Conservation (phyloP, 2,797 vertebrate genomes). For the Cossypha polioptera region DNA sequence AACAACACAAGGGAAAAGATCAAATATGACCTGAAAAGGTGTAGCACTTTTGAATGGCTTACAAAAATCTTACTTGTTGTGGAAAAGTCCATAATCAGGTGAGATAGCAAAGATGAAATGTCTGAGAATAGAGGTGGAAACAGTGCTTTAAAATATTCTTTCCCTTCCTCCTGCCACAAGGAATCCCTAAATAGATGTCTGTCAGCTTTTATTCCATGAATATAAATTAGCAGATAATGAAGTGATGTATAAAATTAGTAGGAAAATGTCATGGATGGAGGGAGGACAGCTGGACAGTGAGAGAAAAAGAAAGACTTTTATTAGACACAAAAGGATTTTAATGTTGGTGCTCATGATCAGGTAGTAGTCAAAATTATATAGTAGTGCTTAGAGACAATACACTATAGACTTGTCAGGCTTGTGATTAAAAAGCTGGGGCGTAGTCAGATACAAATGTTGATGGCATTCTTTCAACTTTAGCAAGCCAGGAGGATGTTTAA, state of each 20-base stretch:
- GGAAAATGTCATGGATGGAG: neutral
- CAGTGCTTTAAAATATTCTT: neutral
- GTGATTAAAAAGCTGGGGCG: neutral
- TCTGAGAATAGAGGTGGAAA: neutral
- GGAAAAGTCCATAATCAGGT: neutral
- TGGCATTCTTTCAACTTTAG: neutral
- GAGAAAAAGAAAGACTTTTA: neutral
- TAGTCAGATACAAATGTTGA: neutral
- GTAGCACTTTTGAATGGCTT: neutral
- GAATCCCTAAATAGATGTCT: constrained; percentile 35
- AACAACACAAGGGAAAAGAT: neutral
- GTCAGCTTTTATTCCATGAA: constrained; percentile 28
- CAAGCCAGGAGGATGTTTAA: neutral
- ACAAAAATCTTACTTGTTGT: neutral
- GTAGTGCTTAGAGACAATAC: neutral
- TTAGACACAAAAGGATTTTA: neutral
- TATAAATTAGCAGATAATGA: constrained; percentile 53
- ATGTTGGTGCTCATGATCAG: neutral
- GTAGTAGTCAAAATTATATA: neutral
- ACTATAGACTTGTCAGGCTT: neutral
- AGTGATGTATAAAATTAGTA: constrained; percentile 27
- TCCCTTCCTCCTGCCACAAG: neutral
- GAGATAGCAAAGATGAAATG: neutral
- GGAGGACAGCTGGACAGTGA: neutral
- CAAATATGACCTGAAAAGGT: neutral